These are phyloP conservation scores for Eulemur rufifrons DNA, from an alignment of 2,113 vertebrate species.

Conservation along the genomic window DNA sequence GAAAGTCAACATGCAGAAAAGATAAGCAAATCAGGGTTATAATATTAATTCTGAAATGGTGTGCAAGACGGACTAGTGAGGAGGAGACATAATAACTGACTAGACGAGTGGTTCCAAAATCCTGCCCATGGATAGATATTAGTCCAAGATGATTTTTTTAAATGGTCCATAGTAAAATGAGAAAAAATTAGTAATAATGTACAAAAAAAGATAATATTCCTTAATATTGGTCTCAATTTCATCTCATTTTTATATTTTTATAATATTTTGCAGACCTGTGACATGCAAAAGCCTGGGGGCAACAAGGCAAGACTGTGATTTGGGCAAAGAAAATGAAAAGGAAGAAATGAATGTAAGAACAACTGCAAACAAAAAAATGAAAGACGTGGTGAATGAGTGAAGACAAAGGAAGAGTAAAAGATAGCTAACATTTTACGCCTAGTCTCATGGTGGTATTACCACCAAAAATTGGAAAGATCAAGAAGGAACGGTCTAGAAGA, in stretches of 20 bases:
- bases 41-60: neutral
- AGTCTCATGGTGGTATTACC: neutral
- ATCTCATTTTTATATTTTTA: neutral
- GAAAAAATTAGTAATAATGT: neutral
- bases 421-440: neutral
- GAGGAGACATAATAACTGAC: neutral
- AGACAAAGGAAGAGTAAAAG: neutral
- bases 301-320: neutral
- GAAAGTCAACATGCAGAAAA: neutral
- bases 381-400: neutral
- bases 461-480: neutral
- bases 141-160: neutral
- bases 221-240: neutral
- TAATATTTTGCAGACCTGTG: neutral
- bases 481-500: neutral
- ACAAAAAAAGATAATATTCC: neutral
- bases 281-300: neutral
- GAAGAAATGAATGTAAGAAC: neutral
- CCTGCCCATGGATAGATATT: neutral
- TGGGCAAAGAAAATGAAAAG: neutral
- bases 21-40: neutral
- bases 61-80: neutral
- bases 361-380: neutral
- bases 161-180: neutral
- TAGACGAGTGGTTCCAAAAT: neutral